phyloP scores from a whole-genome alignment of 2,888 invertebrate species.

The Bombyx huttoni region DNA sequence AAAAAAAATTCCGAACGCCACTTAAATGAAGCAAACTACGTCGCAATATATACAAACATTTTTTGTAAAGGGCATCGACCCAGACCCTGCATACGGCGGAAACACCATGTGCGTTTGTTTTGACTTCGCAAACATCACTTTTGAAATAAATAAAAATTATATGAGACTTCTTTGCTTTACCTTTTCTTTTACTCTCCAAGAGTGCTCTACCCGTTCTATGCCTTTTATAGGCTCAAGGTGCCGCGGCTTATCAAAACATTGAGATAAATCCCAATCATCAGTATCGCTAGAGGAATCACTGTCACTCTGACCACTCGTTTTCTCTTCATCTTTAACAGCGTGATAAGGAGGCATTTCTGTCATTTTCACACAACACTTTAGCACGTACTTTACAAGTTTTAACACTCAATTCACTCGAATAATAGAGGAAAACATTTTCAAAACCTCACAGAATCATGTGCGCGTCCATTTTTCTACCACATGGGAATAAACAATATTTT shows the following conservation, averaged over 20 bases:
- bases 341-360: slow-evolving; percentile 70
- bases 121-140: slow-evolving; percentile 21
- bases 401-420: slow-evolving; percentile 31
- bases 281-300: slow-evolving; percentile 54
- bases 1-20: not conserved
- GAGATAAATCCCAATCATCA: slow-evolving; percentile 78
- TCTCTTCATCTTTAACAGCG: slow-evolving; percentile 57
- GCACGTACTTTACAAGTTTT: slow-evolving; percentile 26
- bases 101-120: slow-evolving; percentile 59
- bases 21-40: not conserved
- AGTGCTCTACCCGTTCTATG: slow-evolving; percentile 80
- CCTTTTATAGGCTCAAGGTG: slow-evolving; percentile 60
- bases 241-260: slow-evolving; percentile 81
- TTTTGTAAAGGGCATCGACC: slow-evolving; percentile 6
- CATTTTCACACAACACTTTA: slow-evolving; percentile 55
- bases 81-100: slow-evolving; percentile 8
- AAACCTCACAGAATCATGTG: slow-evolving; percentile 55
- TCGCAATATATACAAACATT: not conserved
- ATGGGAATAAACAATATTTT: slow-evolving; percentile 58
- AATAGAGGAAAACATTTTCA: slow-evolving; percentile 47
- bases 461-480: slow-evolving; percentile 67
- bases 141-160: slow-evolving; percentile 10
- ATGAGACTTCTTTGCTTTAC: slow-evolving; percentile 46
- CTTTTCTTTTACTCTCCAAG: slow-evolving; percentile 95
- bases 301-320: slow-evolving; percentile 50